A percentile compares a stretch with the other conserved stretches of the same genome.
phyloP scores from a whole-genome alignment of 1,140 invertebrate genomes.

The Leptinotarsa texana region DNA sequence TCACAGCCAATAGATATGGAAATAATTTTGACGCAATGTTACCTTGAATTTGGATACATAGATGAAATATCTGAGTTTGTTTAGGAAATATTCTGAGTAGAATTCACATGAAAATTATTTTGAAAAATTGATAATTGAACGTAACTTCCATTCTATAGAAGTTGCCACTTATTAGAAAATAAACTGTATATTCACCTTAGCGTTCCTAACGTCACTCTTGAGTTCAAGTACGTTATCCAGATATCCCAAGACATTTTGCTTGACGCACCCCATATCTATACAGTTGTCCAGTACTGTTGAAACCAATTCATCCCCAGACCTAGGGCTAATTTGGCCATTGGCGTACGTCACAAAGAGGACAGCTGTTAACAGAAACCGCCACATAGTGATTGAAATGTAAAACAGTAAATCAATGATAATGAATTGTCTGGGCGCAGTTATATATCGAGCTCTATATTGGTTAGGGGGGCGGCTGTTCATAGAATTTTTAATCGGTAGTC shows the following conservation, averaged over 20 bases:
- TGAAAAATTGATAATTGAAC: too few relatives aligned
- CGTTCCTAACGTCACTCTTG: slow-evolving; percentile 60
- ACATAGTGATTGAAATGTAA: slow-evolving; percentile 49
- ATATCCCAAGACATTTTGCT: slow-evolving; percentile 72
- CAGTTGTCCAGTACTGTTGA: slow-evolving; percentile 73
- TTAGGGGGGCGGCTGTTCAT: slow-evolving; percentile 44
- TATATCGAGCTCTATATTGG: slow-evolving; percentile 50
- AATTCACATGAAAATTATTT: too few relatives aligned
- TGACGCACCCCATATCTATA: slow-evolving; percentile 70
- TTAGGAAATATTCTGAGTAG: too few relatives aligned
- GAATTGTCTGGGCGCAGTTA: slow-evolving; percentile 54
- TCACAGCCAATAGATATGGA: too few relatives aligned
- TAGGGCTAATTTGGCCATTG: slow-evolving; percentile 60
- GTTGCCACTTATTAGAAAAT: not conserved
- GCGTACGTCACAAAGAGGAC: slow-evolving; percentile 56
- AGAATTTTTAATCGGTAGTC: slow-evolving; percentile 26
- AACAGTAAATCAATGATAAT: slow-evolving; percentile 42
- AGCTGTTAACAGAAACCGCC: slow-evolving; percentile 46
- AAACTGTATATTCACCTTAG: slow-evolving; percentile 43
- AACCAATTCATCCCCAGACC: slow-evolving; percentile 70
- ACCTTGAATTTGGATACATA: too few relatives aligned
- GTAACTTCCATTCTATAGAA: too few relatives aligned
- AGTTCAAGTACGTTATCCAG: slow-evolving; percentile 71
- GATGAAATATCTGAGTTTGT: too few relatives aligned
- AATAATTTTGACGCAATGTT: too few relatives aligned